These are phyloP conservation scores for Acrocephalus kingi DNA, from an alignment of 2,113 vertebrate genomes.

Conservation along the genomic window DNA sequence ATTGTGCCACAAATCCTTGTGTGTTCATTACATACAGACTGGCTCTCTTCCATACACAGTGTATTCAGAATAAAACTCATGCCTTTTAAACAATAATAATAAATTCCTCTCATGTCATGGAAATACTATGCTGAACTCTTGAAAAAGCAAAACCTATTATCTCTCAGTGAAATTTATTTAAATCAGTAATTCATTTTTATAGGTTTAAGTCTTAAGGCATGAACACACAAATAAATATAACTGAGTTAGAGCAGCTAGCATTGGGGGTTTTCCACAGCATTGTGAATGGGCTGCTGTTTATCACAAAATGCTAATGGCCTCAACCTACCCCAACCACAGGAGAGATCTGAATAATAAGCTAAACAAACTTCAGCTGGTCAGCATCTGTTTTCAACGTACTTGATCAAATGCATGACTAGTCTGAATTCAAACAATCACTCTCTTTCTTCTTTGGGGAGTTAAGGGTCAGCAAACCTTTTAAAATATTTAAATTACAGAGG, in stretches of 20 bases:
- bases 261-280: background rate
- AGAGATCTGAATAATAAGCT: background rate
- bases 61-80: background rate
- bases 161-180: background rate
- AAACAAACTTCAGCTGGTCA: background rate
- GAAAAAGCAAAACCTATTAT: background rate
- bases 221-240: background rate
- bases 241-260: background rate
- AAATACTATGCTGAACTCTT: background rate
- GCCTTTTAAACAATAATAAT: background rate
- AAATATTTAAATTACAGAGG: background rate
- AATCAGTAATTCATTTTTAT: background rate
- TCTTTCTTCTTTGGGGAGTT: background rate
- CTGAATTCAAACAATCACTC: background rate
- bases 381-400: background rate
- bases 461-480: background rate
- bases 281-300: background rate
- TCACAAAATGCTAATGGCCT: background rate
- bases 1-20: background rate
- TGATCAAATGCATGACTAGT: background rate
- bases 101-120: background rate
- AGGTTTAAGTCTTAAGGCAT: background rate
- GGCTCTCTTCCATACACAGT: background rate
- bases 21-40: background rate
- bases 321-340: background rate